Conservation (phyloP, 2,797 vertebrate genomes). For the Anisognathus igniventris region DNA sequence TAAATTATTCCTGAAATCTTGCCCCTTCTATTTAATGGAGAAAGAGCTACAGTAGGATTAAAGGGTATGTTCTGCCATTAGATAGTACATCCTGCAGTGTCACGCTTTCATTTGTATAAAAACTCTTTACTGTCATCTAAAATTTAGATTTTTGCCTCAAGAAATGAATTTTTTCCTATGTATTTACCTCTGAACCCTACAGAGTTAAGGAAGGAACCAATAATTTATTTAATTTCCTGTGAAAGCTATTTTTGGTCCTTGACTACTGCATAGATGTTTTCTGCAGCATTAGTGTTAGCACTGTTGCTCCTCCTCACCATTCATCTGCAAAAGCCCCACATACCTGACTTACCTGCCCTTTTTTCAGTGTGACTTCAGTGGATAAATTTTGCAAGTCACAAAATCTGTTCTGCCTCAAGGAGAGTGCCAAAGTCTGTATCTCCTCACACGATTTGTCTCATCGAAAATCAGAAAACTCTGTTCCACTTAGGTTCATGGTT, state of each 20-base stretch:
- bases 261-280: not conserved
- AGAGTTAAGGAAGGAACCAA: not conserved
- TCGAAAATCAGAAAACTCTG: not conserved
- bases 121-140: not conserved
- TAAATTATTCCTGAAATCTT: not conserved
- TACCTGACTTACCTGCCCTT: not conserved
- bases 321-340: not conserved
- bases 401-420: not conserved
- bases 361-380: not conserved
- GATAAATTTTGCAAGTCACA: not conserved
- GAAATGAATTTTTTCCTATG: not conserved
- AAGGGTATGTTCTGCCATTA: not conserved
- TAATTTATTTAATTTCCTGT: not conserved
- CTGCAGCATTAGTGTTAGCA: not conserved
- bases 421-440: not conserved
- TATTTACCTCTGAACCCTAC: not conserved
- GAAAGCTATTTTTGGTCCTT: not conserved
- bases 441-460: not conserved
- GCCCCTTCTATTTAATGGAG: not conserved
- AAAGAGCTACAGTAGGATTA: not conserved
- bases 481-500: not conserved
- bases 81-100: not conserved
- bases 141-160: not conserved
- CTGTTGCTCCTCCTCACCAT: not conserved
- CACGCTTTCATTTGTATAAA: not conserved